Base-by-base conservation (phyloP, 2,888 invertebrate species). In the Nemapogon koenigi region DNA sequence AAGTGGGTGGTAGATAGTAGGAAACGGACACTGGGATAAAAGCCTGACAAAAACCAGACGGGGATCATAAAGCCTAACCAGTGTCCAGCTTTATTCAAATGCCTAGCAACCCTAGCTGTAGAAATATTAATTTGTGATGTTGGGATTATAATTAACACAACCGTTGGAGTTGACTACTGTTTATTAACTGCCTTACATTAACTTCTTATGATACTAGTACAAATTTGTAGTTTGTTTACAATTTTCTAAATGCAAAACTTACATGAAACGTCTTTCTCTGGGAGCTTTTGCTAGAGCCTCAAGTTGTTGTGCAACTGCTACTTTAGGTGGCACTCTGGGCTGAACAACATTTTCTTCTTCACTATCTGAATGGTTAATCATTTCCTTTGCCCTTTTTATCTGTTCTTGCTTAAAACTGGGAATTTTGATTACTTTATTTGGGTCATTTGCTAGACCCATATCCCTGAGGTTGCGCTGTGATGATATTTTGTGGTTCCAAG, bases 371-470 rank as follows among this genome's bases (percentile, higher is more conserved):
- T 48, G 57, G 42, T 61, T 55, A 22, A 71, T 78, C 2, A 82
- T 63, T 49, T 63, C 73, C 26, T 68, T 69, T 1, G 78, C 79
- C 36, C 73, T 53, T 49, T 66, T 64, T 14, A 83, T 53, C 25
- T 86, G 68, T 37, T 83, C 67, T 41, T 81, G 65, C 53, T 84
- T 89, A 26, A 76, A 80, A 52, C 80, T 87, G 1, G 87, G 87
- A 43, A 89, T 83, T 56, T 83, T 82, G 4, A 94, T 66, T 0
- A 81, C 79, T 65, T 85, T 81, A 53, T 95, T 96, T 1, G 93
- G 86, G 69, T 96, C 88, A 51, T 84, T 85, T 0, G 88, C 85
- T 32, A 96, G 66, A 0, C 95, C 95, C 93, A 95, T 94, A 47
- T 90, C 86, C 46, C 76, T 72, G 37, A 94, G 80, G 66, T 96